phyloP scores from a whole-genome alignment of 2,888 invertebrate genomes.

The Rhamphomyia laevipes region DNA sequence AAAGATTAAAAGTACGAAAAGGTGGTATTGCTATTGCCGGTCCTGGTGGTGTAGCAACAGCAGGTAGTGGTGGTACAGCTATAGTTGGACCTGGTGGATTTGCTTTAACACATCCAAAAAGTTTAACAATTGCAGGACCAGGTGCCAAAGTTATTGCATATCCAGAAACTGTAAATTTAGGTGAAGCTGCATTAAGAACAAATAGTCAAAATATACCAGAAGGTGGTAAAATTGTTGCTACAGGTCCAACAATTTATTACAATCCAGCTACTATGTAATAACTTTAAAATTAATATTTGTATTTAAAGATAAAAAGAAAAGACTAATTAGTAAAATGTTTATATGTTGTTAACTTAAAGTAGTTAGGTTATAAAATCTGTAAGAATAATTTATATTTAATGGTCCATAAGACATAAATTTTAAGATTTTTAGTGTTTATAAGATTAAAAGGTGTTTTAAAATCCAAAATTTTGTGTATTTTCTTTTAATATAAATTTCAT shows the following conservation, averaged over 20 bases:
- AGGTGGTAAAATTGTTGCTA: slow-evolving; percentile 58
- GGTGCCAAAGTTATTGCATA: slow-evolving; percentile 59
- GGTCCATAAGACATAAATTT: too few relatives aligned
- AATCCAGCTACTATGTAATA: slow-evolving; percentile 29
- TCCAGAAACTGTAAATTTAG: slow-evolving; percentile 48
- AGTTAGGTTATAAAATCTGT: too few relatives aligned
- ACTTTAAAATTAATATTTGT: too few relatives aligned
- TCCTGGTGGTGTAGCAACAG: slow-evolving; percentile 70
- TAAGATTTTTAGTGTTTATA: too few relatives aligned
- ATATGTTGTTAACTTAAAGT: too few relatives aligned
- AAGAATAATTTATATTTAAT: too few relatives aligned
- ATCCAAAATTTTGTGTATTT: too few relatives aligned
- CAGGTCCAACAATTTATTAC: slow-evolving; percentile 62
- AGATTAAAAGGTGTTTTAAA: too few relatives aligned
- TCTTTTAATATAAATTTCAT: too few relatives aligned
- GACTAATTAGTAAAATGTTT: too few relatives aligned
- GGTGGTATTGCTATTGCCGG: slow-evolving; percentile 73
- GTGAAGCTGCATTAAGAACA: slow-evolving; percentile 31
- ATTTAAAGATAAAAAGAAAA: too few relatives aligned
- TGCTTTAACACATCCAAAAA: slow-evolving; percentile 63
- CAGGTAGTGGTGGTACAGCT: slow-evolving; percentile 66
- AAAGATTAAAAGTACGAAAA: slow-evolving; percentile 54
- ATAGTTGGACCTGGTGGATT: slow-evolving; percentile 69
- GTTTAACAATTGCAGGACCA: slow-evolving; percentile 63
- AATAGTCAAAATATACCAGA: slow-evolving; percentile 38